Conservation (phyloP, 2,113 vertebrate genomes). For the Cyprinodon variegatus region DNA sequence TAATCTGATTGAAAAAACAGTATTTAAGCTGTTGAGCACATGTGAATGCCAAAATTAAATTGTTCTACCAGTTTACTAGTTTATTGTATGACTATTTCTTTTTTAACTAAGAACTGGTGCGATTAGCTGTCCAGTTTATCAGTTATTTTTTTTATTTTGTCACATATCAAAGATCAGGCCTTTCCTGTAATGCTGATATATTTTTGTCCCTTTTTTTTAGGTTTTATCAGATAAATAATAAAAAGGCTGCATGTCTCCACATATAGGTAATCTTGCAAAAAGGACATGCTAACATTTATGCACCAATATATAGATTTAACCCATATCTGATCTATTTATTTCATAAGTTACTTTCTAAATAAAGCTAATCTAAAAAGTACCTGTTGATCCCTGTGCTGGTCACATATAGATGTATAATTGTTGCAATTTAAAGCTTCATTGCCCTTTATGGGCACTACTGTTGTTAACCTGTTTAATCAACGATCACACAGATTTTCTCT, state of each 20-base stretch:
- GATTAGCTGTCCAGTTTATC: not conserved
- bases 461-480: not conserved
- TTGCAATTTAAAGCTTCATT: no score
- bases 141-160: not conserved
- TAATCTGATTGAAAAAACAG: not conserved
- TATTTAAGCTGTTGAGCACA: not conserved
- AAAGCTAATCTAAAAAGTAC: no score
- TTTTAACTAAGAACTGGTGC: not conserved
- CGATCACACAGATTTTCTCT: not conserved
- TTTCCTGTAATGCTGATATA: not conserved
- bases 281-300: no score
- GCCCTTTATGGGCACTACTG: not conserved
- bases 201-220: no score
- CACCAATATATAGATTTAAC: no score
- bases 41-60: not conserved
- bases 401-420: no score
- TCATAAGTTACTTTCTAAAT: no score
- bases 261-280: no score
- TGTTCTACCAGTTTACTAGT: not conserved
- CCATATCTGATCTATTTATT: no score
- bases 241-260: no score
- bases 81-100: not conserved
- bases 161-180: not conserved
- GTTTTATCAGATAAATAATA: not conserved
- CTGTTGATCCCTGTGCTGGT: no score